Evolutionary conservation across 2,113 vertebrate genomes (phyloP), one percentile per base, ranked within the genome.

Genomic region (Erpornis zantholeuca): DNA sequence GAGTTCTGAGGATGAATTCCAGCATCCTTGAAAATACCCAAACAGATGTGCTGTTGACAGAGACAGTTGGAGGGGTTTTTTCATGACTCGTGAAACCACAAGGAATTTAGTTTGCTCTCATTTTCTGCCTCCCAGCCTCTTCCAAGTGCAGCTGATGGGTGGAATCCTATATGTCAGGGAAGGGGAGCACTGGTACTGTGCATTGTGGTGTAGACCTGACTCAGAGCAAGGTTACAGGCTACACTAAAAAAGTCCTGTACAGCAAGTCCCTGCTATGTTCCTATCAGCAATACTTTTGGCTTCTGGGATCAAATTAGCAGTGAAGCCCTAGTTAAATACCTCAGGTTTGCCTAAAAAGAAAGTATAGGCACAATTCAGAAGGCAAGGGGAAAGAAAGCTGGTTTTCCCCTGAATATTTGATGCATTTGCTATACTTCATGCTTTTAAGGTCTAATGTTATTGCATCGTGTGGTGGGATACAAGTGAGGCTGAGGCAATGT

Each of bases 31-130:
- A 79, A 76, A 64, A 65, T 11, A 53, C 70, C 70, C 81, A 53
- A 53, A 60, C 91, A 94, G 54, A 33, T 72, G 17, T 21, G n/a
- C 59, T 82, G 42, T 16, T 63, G 61, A 80, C 17, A 49, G 69
- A 75, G 66, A 4, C 38, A 52, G 36, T 38, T 22, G 22, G 33
- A 75, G 68, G 93, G 87, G 5, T n/a, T 71, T 90, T 91, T 90
- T 56, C 70, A 53, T 71, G 87, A 96, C 52, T 94, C 94, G 90
- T 21, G 69, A 78, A 79, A 94, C 22, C 84, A 33, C 35, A 68
- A 33, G 45, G 72, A 87, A 45, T 59, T 89, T 7, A 3, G 11
- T 52, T 66, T 47, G 52, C 40, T 66, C 52, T 54, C 0, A 0
- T 59, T 79, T 66, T 44, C 15, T 12, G 16, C 3, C 6, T 35